Base-by-base conservation (phyloP, 2,113 vertebrate species). In the Rhineura floridana region DNA sequence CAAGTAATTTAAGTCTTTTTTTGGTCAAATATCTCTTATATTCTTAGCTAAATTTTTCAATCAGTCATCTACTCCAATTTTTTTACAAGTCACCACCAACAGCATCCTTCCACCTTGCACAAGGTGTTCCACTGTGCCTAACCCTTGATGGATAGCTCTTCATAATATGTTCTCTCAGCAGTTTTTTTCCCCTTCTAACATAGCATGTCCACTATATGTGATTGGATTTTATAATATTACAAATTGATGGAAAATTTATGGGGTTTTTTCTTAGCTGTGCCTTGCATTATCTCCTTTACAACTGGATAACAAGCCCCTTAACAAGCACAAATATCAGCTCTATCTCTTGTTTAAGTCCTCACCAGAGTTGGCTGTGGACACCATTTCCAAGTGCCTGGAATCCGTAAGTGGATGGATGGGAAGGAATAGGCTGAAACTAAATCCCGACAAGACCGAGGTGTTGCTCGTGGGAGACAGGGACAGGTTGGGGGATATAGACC, bases 221-320 rank as follows among this genome's bases (percentile, higher is more conserved):
- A 76, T 62, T 39, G 33, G 42, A 63, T 76, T 85, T 85, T 85
- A 85, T 63, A 52, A 85, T 85, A 44, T 63, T 63, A n/a, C 13
- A 65, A 76, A 85, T 85, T 55, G 19, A 85, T 85, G 72, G 72
- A 44, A 77, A 76, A 30, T 46, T 85, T 85, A 85, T 17, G 39
- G 39, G 5, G 48, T 46, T 77, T 46, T 23, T 1, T 17, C 39
- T 21, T 33, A 9, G 28, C 39, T 63, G 72, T 85, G 15, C 28
- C 15, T 33, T 63, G 72, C 84, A 85, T 85, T 85, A 77, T 46
- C 84, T 62, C 9, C 28, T 63, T 55, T 15, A 25, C 15, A 25
- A 48, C 39, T 12, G 52, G 11, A 42, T 63, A 85, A 76, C 28
- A 85, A 63, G 55, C 42, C 42, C 28, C 44, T 85, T 85, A 59